These are phyloP conservation scores for Molossus molossus DNA, from an alignment of 2,797 vertebrate genomes.

Conservation along the genomic window DNA sequence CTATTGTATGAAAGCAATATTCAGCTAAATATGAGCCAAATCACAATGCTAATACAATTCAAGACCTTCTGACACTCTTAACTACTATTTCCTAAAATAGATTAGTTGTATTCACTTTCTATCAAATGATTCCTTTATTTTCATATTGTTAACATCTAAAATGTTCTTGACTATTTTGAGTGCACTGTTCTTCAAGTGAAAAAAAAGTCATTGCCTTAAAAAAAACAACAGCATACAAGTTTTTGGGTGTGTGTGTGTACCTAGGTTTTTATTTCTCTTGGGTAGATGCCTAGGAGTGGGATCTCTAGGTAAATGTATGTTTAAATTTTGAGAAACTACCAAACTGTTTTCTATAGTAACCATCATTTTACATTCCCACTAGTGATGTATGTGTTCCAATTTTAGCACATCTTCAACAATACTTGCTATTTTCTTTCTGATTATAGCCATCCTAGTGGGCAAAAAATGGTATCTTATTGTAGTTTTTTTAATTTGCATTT, in stretches of 20 bases:
- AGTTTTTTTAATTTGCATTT: slow-evolving; percentile 52
- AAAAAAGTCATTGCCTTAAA: slow-evolving; percentile 62
- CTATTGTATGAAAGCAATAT: slow-evolving; percentile 64
- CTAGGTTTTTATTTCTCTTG: slow-evolving; percentile 20
- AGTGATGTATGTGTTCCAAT: neutral
- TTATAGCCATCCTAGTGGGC: neutral
- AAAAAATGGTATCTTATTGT: neutral
- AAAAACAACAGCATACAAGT: neutral
- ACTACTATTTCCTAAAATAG: slow-evolving; percentile 56
- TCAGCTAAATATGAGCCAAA: slow-evolving; percentile 41
- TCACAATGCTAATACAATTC: slow-evolving; percentile 15
- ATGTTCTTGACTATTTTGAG: slow-evolving; percentile 74
- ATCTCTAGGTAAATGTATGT: neutral
- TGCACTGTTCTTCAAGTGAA: neutral
- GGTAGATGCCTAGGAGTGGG: neutral
- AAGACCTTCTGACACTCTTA: slow-evolving; percentile 51
- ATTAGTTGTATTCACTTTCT: slow-evolving; percentile 73
- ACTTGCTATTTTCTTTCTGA: neutral
- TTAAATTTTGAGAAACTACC: slow-evolving; percentile 55
- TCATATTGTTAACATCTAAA: slow-evolving; percentile 62
- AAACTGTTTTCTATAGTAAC: slow-evolving; percentile 18
- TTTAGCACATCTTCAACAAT: slow-evolving; percentile 36
- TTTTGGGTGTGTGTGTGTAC: neutral
- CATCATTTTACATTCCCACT: slow-evolving; percentile 9
- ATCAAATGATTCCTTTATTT: slow-evolving; percentile 65